Evolutionary conservation across 2,797 vertebrate species (phyloP), one percentile per base, ranked within the genome.

Genomic region (Halcyon leucocephala): DNA sequence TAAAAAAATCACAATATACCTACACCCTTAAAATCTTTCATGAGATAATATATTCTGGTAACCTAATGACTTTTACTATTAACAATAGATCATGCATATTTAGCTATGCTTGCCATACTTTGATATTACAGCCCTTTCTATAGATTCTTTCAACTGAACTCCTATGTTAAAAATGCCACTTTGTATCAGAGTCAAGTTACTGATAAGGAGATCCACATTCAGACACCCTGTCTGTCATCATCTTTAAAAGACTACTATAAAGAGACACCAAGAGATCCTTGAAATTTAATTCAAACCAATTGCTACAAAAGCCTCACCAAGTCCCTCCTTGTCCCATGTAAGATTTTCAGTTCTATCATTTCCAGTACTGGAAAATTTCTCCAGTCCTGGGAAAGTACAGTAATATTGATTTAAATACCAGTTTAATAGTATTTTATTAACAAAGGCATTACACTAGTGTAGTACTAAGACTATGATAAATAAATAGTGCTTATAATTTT

Each of bases 11-110:
- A 95, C 83, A n/a, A 95, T 80, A 94, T 22, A 82, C 95, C 95
- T 95, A 95, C 29, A 39, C 82, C 93, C 96, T 97, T 97, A 97
- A 96, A 98, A 96, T 97, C 86, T 95, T 97, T 95, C 91, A 70
- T 42, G 72, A 93, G 62, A 95, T 66, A 93, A 79, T 28, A 87
- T 88, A 97, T 97, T 96, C 96, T 31, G 18, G 22, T n/a, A 81
- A 70, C 18, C 26, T 82, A 49, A 84, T 69, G 64, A 85, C 55
- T 95, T 89, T 21, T 51, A 46, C 64, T 77, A n/a, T 85, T 86
- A 95, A 86, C 73, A 90, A 95, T 14, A 81, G 77, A 90, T 91
- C 60, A 85, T 57, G 74, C 87, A 91, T 95, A 96, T 95, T 96
- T 96, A 97, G 91, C 92, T 95, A 28, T 83, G 94, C 86, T 91